These are phyloP conservation scores for Nymphalis c-album DNA, from an alignment of 2,888 invertebrate species.

Conservation along the genomic window DNA sequence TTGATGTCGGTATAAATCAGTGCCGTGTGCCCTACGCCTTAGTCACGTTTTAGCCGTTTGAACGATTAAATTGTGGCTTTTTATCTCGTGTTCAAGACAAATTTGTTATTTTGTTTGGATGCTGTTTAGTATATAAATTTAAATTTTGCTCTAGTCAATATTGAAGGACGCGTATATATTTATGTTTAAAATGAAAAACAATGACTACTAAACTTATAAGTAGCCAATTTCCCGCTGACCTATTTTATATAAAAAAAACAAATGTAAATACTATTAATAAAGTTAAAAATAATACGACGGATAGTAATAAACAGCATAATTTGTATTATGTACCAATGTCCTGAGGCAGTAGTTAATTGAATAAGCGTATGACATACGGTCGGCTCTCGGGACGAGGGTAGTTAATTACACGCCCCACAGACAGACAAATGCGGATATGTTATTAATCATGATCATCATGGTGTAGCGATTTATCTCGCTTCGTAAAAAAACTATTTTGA, in stretches of 20 bases:
- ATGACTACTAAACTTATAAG: too few species aligned
- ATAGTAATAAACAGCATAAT: too few species aligned
- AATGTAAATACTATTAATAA: too few species aligned
- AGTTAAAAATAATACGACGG: too few species aligned
- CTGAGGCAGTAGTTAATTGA: constrained; percentile 40
- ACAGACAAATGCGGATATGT: constrained; percentile 41
- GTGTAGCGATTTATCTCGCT: neutral
- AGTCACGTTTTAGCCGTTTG: constrained; percentile 23
- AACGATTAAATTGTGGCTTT: constrained; percentile 17
- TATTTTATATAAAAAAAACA: too few species aligned
- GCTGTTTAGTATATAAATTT: neutral
- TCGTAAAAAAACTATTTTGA: neutral
- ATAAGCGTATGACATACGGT: constrained; percentile 43
- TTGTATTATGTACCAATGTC: neutral
- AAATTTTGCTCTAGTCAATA: too few species aligned
- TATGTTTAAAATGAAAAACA: too few species aligned
- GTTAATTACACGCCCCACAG: constrained; percentile 49
- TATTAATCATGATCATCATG: constrained; percentile 38
- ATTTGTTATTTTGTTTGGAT: constrained; percentile 2
- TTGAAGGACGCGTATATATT: too few species aligned
- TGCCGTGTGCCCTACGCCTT: constrained; percentile 15
- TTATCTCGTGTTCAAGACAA: neutral
- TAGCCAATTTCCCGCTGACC: too few species aligned
- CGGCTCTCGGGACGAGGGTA: constrained; percentile 41
- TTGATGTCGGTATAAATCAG: constrained; percentile 50